phyloP scores from a whole-genome alignment of 2,888 invertebrate genomes.

The Cantharis rustica region DNA sequence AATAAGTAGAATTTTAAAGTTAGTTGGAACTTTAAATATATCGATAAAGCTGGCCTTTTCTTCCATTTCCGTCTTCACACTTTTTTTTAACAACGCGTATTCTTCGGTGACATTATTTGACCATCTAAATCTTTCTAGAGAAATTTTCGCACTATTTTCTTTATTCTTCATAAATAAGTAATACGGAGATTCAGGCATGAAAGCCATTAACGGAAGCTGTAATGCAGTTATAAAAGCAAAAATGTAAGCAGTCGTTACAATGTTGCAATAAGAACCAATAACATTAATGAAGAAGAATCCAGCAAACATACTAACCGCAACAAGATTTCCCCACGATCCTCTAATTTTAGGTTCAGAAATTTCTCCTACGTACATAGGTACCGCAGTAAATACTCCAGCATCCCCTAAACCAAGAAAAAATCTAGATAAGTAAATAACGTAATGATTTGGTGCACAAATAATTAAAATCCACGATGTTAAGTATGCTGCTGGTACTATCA shows the following conservation, averaged over 20 bases:
- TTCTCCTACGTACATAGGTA: constrained; percentile 47
- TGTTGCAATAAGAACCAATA: constrained; percentile 53
- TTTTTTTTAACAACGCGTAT: constrained; percentile 38
- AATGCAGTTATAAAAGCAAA: neutral
- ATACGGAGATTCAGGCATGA: constrained; percentile 64
- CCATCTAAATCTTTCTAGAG: constrained; percentile 38
- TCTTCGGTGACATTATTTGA: constrained; percentile 40
- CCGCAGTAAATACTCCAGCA: constrained; percentile 38
- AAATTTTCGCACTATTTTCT: constrained; percentile 38
- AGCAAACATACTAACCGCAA: constrained; percentile 39
- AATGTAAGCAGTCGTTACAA: constrained; percentile 7
- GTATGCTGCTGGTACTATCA: constrained; percentile 36
- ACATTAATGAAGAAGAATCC: constrained; percentile 52
- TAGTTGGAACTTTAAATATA: constrained; percentile 39
- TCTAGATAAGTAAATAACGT: constrained; percentile 41
- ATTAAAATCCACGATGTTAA: constrained; percentile 2
- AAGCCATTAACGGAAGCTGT: constrained; percentile 34
- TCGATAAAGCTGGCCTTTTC: constrained; percentile 45
- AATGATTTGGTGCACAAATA: neutral
- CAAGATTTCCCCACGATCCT: constrained; percentile 45
- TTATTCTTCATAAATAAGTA: constrained; percentile 41
- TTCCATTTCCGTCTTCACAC: constrained; percentile 44
- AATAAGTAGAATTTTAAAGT: constrained; percentile 42
- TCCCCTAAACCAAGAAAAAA: constrained; percentile 43
- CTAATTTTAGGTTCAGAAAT: constrained; percentile 44